Percentiles rank a stretch among this genome's conserved stretches.
These are phyloP conservation scores for Dipus sagitta DNA, from an alignment of 2,797 vertebrate species.

Conservation along the genomic window DNA sequence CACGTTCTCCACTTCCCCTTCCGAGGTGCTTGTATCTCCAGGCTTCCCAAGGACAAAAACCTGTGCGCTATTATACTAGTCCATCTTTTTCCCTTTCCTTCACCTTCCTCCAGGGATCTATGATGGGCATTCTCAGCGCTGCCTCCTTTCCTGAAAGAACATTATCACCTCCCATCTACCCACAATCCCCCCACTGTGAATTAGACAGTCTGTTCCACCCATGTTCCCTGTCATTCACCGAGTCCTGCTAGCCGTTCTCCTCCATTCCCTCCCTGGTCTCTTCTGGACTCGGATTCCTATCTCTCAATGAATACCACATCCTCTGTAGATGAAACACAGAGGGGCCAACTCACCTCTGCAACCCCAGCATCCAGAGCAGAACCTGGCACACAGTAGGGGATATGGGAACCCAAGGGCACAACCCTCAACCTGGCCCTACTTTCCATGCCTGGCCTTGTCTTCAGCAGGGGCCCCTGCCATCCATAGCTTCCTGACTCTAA, in stretches of 20 bases:
- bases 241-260: not conserved
- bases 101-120: not conserved
- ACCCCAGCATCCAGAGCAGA: not conserved
- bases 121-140: not conserved
- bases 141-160: not conserved
- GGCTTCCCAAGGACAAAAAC: not conserved
- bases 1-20: too few species aligned
- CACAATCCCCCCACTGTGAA: too few species aligned
- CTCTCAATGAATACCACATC: not conserved
- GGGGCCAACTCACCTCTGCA: not conserved
- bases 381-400: not conserved
- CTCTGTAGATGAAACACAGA: not conserved
- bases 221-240: not conserved
- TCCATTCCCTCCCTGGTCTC: not conserved
- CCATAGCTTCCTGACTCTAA: not conserved
- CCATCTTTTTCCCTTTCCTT: not conserved
- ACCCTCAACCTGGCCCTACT: not conserved
- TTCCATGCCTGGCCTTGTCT: not conserved
- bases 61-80: not conserved
- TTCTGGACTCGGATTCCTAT: not conserved
- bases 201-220: not conserved
- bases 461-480: not conserved
- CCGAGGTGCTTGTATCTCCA: not conserved
- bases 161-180: not conserved
- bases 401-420: not conserved